Evolutionary conservation across 2,113 vertebrate species (phyloP).

Genomic region (Falco punctatus): DNA sequence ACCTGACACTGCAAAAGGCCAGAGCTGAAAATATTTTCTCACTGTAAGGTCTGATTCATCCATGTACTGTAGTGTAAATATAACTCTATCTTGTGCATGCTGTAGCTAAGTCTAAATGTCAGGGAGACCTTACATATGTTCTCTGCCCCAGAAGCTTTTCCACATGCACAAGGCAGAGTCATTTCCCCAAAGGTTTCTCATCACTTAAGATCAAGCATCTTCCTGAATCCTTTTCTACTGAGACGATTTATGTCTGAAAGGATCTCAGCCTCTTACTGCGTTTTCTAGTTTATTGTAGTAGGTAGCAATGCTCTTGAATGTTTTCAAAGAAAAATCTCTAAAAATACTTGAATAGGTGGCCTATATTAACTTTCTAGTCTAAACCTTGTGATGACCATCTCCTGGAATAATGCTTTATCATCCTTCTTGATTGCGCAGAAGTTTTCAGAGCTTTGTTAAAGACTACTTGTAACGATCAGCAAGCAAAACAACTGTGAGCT

Average conservation of each 20-base stretch:
- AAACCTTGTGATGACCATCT: neutral
- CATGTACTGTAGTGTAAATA: neutral
- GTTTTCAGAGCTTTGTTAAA: neutral
- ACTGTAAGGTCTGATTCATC: constrained; percentile 27
- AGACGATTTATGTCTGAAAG: neutral
- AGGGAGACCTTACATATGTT: neutral
- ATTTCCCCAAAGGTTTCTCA: neutral
- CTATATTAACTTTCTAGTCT: neutral
- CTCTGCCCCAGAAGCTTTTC: neutral
- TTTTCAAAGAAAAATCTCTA: neutral
- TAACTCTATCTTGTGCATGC: neutral
- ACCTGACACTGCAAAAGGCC: constrained; percentile 28
- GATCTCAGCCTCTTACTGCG: neutral
- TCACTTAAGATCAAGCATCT: neutral
- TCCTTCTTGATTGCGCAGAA: neutral
- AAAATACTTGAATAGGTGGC: neutral
- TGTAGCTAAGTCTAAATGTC: constrained; percentile 13
- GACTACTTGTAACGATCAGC: neutral
- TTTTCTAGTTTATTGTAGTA: neutral
- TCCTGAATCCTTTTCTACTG: neutral
- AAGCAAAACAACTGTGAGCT: neutral
- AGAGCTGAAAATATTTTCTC: constrained; percentile 16
- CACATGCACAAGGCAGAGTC: neutral
- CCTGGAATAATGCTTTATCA: neutral
- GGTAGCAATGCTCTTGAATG: neutral